Percentiles rank a stretch among this genome's conserved stretches.
Evolutionary conservation across 1,140 invertebrate genomes (phyloP).

Genomic region (Leguminivora glycinivorella): DNA sequence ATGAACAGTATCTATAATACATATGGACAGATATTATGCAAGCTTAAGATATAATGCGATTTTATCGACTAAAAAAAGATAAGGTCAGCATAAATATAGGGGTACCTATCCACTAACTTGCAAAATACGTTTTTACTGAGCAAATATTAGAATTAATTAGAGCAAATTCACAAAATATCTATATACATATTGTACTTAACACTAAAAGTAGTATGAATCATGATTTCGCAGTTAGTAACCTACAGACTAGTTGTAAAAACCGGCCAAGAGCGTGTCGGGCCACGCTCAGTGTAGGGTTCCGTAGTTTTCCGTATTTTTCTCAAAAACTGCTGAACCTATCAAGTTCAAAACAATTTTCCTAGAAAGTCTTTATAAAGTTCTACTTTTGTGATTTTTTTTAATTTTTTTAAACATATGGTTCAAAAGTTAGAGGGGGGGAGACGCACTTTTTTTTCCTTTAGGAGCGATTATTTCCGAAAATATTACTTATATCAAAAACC

Average conservation of each 20-base stretch:
- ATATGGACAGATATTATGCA: background rate
- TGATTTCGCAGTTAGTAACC: background rate
- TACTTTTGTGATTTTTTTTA: too few relatives aligned
- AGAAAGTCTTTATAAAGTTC: too few relatives aligned
- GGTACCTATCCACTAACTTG: background rate
- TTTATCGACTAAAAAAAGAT: background rate
- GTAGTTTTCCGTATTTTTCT: too few relatives aligned
- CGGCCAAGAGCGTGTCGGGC: too few relatives aligned
- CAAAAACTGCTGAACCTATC: too few relatives aligned
- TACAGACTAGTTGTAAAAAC: background rate
- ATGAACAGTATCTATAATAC: background rate
- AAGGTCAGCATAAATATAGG: background rate
- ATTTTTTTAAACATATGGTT: too few relatives aligned
- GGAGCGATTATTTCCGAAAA: too few relatives aligned
- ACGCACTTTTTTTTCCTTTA: too few relatives aligned
- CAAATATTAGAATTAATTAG: background rate
- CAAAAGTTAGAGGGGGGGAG: too few relatives aligned
- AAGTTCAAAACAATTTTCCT: too few relatives aligned
- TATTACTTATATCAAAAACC: too few relatives aligned
- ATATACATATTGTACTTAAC: background rate
- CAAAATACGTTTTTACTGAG: background rate
- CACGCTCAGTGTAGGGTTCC: too few relatives aligned
- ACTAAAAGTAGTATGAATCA: background rate
- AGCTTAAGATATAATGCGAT: background rate
- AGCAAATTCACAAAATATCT: background rate